Percentiles rank a stretch among this genome's conserved stretches.
phyloP scores from a whole-genome alignment of 2,113 vertebrate species.

The Lophura nycthemera region DNA sequence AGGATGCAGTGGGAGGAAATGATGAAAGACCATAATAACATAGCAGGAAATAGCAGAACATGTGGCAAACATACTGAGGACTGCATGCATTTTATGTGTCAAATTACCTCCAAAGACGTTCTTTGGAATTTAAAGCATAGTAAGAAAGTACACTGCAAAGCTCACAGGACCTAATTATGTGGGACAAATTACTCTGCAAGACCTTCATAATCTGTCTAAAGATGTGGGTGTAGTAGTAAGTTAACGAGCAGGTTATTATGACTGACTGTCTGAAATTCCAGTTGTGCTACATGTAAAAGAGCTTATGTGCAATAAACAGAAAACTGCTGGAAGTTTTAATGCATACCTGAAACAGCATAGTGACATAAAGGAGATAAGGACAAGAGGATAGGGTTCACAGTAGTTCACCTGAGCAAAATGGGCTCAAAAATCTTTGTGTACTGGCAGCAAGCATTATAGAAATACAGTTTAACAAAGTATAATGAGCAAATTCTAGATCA shows the following conservation, averaged over 20 bases:
- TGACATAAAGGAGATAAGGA: background rate
- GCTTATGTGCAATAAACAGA: conserved; percentile 33
- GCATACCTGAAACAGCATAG: background rate
- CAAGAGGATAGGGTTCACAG: background rate
- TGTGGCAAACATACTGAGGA: conserved; percentile 55
- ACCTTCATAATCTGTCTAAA: conserved; percentile 62
- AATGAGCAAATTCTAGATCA: fast-evolving
- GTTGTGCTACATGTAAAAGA: background rate
- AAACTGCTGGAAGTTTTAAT: background rate
- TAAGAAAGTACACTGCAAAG: conserved; percentile 47
- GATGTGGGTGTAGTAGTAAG: conserved; percentile 13
- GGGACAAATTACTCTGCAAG: conserved; percentile 63
- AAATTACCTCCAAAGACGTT: conserved; percentile 41
- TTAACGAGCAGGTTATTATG: conserved; percentile 39
- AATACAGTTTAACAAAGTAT: background rate
- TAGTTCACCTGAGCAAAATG: background rate
- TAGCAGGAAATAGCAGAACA: conserved; percentile 64
- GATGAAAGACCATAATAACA: conserved; percentile 54
- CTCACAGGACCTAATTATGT: conserved; percentile 68
- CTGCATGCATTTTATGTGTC: conserved; percentile 32
- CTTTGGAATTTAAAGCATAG: conserved; percentile 45
- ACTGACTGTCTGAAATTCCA: conserved; percentile 36
- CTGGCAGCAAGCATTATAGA: background rate
- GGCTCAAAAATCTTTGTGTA: background rate
- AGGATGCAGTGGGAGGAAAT: conserved; percentile 60